Evolutionary conservation across 2,888 invertebrate genomes (phyloP).

Genomic region (Nymphalis urticae): DNA sequence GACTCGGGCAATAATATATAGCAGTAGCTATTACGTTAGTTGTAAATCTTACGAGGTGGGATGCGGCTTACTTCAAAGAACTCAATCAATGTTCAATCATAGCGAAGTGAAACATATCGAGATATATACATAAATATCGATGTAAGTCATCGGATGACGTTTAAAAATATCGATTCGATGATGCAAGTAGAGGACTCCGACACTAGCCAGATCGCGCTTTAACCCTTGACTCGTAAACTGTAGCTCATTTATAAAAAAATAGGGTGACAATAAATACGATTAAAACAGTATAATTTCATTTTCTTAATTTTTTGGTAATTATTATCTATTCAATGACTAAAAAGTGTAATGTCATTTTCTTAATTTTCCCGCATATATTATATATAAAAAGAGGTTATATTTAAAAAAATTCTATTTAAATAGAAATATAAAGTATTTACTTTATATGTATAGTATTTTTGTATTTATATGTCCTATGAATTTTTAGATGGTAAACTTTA

Average conservation of each 20-base stretch:
- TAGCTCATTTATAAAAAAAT: slow-evolving; percentile 70
- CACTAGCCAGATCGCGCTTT: slow-evolving; percentile 67
- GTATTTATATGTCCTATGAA: too few species aligned
- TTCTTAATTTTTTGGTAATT: too few species aligned
- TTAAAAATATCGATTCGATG: slow-evolving; percentile 58
- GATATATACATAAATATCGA: slow-evolving; percentile 40
- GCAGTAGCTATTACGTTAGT: slow-evolving; percentile 51
- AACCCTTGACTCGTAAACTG: slow-evolving; percentile 68
- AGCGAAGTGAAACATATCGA: slow-evolving; percentile 62
- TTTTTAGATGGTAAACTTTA: too few species aligned
- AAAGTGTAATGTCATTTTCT: too few species aligned
- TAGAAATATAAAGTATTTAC: too few species aligned
- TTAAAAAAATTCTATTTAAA: too few species aligned
- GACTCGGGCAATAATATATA: slow-evolving; percentile 21
- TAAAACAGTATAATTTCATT: not conserved
- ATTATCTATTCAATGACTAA: too few species aligned
- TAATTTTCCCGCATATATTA: too few species aligned
- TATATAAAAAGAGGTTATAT: too few species aligned
- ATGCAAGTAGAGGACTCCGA: slow-evolving; percentile 60
- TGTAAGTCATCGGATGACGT: slow-evolving; percentile 32
- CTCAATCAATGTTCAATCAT: slow-evolving; percentile 74
- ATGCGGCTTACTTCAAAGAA: slow-evolving; percentile 63
- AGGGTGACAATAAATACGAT: slow-evolving; percentile 56
- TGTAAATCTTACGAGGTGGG: slow-evolving; percentile 61
- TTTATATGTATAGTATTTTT: too few species aligned